Conservation (phyloP, 1,140 invertebrate genomes). For the Camponotus vicinus region DNA sequence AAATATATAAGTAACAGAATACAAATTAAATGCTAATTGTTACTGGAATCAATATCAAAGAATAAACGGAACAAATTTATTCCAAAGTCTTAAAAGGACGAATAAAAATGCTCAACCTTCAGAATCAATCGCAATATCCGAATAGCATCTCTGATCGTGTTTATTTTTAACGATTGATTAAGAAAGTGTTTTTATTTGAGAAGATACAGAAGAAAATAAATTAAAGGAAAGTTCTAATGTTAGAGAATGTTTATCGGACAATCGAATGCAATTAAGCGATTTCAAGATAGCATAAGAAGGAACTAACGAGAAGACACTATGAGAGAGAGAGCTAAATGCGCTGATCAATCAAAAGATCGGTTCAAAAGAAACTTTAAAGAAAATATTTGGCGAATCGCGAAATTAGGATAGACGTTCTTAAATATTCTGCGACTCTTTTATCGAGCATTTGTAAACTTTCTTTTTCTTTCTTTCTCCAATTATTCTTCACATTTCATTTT, state of each 20-base stretch:
- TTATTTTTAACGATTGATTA: slow-evolving; percentile 27
- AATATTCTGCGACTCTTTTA: slow-evolving; percentile 42
- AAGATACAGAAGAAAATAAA: slow-evolving; percentile 13
- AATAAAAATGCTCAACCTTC: not conserved
- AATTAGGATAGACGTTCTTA: slow-evolving; percentile 63
- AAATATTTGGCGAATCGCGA: slow-evolving; percentile 42
- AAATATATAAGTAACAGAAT: not conserved
- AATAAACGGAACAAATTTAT: slow-evolving; percentile 34
- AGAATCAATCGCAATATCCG: slow-evolving; percentile 20
- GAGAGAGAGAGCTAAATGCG: slow-evolving; percentile 11
- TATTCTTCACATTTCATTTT: slow-evolving; percentile 44
- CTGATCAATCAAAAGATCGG: not conserved
- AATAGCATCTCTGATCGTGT: not conserved
- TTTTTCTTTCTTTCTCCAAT: not conserved
- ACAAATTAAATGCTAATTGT: slow-evolving; percentile 19
- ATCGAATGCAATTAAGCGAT: slow-evolving; percentile 63
- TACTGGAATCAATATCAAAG: not conserved
- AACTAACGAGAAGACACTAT: not conserved
- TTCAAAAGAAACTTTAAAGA: slow-evolving; percentile 55
- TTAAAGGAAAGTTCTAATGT: slow-evolving; percentile 40
- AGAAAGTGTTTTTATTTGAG: not conserved
- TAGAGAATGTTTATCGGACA: not conserved
- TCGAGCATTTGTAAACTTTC: not conserved
- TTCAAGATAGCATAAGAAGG: not conserved
- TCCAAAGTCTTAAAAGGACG: slow-evolving; percentile 12